Base-by-base conservation (phyloP, 2,113 vertebrate species). In the Sciurus niger region DNA sequence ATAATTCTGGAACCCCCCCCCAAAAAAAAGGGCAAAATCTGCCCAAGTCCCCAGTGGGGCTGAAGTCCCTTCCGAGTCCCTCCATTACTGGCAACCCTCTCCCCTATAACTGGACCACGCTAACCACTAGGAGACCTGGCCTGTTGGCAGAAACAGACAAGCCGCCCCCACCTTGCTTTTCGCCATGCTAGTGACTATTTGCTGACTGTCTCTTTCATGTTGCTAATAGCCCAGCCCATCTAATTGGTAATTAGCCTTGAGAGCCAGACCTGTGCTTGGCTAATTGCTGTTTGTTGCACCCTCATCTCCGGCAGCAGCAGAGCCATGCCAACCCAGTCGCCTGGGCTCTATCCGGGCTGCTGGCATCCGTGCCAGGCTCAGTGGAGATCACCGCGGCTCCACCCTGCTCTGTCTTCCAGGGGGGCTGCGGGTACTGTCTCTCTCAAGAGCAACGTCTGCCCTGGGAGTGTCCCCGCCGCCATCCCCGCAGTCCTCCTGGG, bases 171-270 rank as follows among this genome's bases (percentile, higher is more conserved):
- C 32, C 87, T 84, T 84, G 93, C 4, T 4, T 77, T 85, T 40
- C 30, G 65, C 74, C 84, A 67, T 0, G 0, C 67, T 76, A 63
- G 72, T 28, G 86, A 96, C 93, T 96, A 93, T 97, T 97, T 98
- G 97, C 97, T 96, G 95, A 97, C 97, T 97, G 96, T 96, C 93
- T 98, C 96, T 97, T 97, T 98, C 97, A 95, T 95, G 95, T 96
- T 40, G 68, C 93, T 90, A 96, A 98, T 97, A 96, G 76, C 93
- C 86, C 17, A 40, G 96, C 97, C 98, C 37, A 53, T 95, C 96
- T 97, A 98, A 97, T 97, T 98, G 97, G 95, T 98, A 98, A 98
- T 98, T 98, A 98, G 98, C 93, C 96, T 96, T 97, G 96, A 97
- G 95, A 98, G 97, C 95, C 95, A 96, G 97, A 97, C 95, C 96